These are phyloP conservation scores for Scaptomyza montana DNA, from an alignment of 1,140 invertebrate genomes.

Conservation along the genomic window DNA sequence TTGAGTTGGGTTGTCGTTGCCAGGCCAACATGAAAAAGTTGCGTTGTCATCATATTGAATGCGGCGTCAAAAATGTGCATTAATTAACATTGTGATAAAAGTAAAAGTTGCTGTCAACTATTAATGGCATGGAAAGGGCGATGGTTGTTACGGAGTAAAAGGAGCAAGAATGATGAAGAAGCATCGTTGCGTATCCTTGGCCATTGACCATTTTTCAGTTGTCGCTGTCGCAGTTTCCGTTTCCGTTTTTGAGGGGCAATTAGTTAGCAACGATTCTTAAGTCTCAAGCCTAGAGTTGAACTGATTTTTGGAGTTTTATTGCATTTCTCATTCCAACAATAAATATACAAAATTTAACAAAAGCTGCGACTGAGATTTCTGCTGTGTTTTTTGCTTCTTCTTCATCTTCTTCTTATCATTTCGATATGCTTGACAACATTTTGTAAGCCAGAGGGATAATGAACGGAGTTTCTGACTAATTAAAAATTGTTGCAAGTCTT, in stretches of 20 bases:
- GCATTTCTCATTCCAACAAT: background rate
- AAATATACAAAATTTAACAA: background rate
- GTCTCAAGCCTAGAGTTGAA: constrained; percentile 7
- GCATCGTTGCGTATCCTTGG: background rate
- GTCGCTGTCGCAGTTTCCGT: constrained; percentile 7
- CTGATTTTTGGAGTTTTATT: background rate
- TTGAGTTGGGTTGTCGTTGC: background rate
- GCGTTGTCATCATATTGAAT: constrained; percentile 26
- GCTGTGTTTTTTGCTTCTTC: no score
- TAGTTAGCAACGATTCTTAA: constrained; percentile 15
- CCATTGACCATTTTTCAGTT: constrained; percentile 6
- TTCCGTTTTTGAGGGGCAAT: constrained; percentile 25
- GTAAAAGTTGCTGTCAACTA: constrained; percentile 39
- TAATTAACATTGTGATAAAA: constrained; percentile 69
- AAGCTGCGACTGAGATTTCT: background rate
- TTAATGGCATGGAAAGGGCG: constrained; percentile 11
- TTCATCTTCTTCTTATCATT: constrained; percentile 1
- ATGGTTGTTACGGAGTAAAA: background rate
- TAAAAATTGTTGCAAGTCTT: constrained; percentile 46
- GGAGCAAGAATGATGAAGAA: background rate
- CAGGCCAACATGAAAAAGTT: constrained; percentile 34
- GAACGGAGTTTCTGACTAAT: constrained; percentile 32
- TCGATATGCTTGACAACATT: constrained; percentile 30
- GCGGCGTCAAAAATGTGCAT: constrained; percentile 57
- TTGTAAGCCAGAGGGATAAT: background rate